phyloP scores from a whole-genome alignment of 2,113 vertebrate genomes.

The Sisor rabdophorus region DNA sequence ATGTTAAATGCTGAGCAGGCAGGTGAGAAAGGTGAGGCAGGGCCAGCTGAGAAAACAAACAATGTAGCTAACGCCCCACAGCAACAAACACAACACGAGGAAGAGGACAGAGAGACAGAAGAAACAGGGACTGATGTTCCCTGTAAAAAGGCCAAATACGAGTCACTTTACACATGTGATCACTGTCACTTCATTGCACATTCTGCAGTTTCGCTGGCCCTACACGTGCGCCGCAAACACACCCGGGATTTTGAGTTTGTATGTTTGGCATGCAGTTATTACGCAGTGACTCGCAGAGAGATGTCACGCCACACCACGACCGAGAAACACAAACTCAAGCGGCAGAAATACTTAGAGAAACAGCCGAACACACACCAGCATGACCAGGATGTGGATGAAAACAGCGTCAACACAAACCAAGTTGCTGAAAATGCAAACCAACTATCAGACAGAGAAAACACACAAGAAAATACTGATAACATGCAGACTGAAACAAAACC shows the following conservation, averaged over 20 bases:
- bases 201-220: constrained; percentile 80
- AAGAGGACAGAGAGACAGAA: constrained; percentile 30
- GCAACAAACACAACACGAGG: constrained; percentile 47
- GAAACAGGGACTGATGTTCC: constrained; percentile 37
- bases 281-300: constrained; percentile 85
- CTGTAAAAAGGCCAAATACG: constrained; percentile 53
- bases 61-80: neutral
- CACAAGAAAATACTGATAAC: neutral
- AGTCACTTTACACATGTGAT: constrained; percentile 68
- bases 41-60: constrained; percentile 35
- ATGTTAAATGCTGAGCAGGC: constrained; percentile 36
- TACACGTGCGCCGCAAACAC: constrained; percentile 89
- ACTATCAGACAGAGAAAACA: neutral
- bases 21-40: constrained; percentile 10
- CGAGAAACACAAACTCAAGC: constrained; percentile 88
- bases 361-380: constrained; percentile 9
- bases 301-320: constrained; percentile 89
- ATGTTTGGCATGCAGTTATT: constrained; percentile 92
- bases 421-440: neutral
- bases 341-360: constrained; percentile 69
- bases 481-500: constrained; percentile 21
- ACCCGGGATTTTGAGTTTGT: constrained; percentile 89
- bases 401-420: neutral
- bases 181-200: constrained; percentile 84
- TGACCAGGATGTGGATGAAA: neutral